These are phyloP conservation scores for Neopipo cinnamomea DNA, from an alignment of 2,113 vertebrate species.

Conservation along the genomic window DNA sequence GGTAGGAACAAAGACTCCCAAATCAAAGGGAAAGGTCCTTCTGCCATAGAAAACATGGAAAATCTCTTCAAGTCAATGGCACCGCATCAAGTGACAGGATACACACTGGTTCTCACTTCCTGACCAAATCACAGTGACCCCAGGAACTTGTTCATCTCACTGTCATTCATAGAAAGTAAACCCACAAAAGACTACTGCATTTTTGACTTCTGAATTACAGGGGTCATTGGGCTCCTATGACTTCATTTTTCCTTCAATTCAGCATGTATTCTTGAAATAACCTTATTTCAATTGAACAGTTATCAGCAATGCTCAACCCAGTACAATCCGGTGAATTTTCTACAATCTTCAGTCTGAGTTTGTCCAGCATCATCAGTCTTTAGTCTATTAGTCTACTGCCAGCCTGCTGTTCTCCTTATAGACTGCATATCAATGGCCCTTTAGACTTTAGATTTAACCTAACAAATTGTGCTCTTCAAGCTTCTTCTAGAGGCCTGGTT, in stretches of 20 bases:
- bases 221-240: background rate
- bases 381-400: background rate
- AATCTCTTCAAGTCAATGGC: background rate
- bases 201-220: background rate
- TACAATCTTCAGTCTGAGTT: background rate
- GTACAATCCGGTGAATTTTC: background rate
- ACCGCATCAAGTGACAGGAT: background rate
- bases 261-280: background rate
- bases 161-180: background rate
- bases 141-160: background rate
- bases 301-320: background rate
- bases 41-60: background rate
- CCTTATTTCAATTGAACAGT: background rate
- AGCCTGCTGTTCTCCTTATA: background rate
- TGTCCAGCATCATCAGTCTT: background rate
- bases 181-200: background rate
- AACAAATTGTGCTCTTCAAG: background rate
- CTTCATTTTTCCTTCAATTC: background rate
- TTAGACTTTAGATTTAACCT: background rate
- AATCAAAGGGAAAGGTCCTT: background rate
- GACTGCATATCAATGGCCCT: background rate
- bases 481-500: background rate
- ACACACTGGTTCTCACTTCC: background rate
- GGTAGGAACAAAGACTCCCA: background rate
- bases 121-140: background rate